Evolutionary conservation across 1,140 invertebrate species (phyloP), one percentile per base, ranked within the genome.

Genomic region (Neuroterus valhalla): DNA sequence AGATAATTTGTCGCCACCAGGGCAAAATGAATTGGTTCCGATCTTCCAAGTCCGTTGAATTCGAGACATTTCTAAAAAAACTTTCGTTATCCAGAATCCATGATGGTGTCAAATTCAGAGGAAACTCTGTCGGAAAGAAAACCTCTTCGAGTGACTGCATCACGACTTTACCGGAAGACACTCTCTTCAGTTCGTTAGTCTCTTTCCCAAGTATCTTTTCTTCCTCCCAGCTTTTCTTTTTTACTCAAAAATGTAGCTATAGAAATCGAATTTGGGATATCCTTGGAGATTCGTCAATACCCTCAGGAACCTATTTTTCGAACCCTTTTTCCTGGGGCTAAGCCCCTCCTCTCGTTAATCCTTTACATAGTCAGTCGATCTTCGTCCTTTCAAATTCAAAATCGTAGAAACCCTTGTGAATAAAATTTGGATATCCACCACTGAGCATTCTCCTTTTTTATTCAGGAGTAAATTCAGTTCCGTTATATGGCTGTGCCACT

Each of bases 1-100:
- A 98, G 15, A 97, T 88, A 55, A 96, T 89, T 89, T 97, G 95
- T 48, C 95, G 92, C 96, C 96, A 97, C 92, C 94, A 93, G 1
- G 96, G 96, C 21, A 97, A 85, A 74, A 95, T 94, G 84, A 96
- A 97, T 75, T 88, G 85, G 76, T 89, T 89, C 5, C 85, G 77
- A 17, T 71, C 76, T 1, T 79, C 72, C 4, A 84, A 31, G 38
- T 86, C 84, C 3, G 87, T 86, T n/a, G 38, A 66, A 50, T 88
- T 86, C 4, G 75, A 83, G 15, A 80, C 74, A 26, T 85, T 85
- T 11, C 21, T 12, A 2, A n/a, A 70, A 46, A 45, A 50, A 31
- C 44, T 70, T 14, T 45, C 68, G 21, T 70, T 70, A 12, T 2
- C 23, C 55, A 31, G 23, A 62, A 62, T 15, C 55, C 21, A 62